Percentiles rank a stretch among this genome's conserved stretches.
These are phyloP conservation scores for Melolontha melolontha DNA, from an alignment of 2,888 invertebrate genomes.

Conservation along the genomic window DNA sequence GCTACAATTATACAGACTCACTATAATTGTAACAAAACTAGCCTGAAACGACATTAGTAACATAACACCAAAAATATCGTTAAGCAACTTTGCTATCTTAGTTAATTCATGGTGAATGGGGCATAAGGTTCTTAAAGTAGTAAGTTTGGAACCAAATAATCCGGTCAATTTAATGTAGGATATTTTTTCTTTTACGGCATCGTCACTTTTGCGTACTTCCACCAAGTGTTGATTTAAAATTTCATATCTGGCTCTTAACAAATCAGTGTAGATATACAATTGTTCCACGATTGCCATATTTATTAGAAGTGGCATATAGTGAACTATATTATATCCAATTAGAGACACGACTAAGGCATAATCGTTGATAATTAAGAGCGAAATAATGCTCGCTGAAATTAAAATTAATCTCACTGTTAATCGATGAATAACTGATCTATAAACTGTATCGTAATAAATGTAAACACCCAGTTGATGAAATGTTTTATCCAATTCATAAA, in stretches of 20 bases:
- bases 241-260: slow-evolving; percentile 46
- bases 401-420: slow-evolving; percentile 36
- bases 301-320: slow-evolving; percentile 46
- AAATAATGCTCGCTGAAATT: slow-evolving; percentile 38
- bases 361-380: slow-evolving; percentile 42
- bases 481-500: slow-evolving; percentile 48
- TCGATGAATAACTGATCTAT: slow-evolving; percentile 42
- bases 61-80: slow-evolving; percentile 52
- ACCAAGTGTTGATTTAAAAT: slow-evolving; percentile 50
- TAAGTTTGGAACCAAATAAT: slow-evolving; percentile 47
- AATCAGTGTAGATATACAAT: slow-evolving; percentile 46
- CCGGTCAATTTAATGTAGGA: slow-evolving; percentile 46
- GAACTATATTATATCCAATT: slow-evolving; percentile 39
- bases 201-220: slow-evolving; percentile 43
- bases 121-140: slow-evolving; percentile 48
- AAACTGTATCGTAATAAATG: slow-evolving; percentile 49
- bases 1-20: slow-evolving; percentile 51
- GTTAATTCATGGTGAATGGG: slow-evolving; percentile 54
- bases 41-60: slow-evolving; percentile 52
- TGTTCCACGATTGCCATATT: slow-evolving; percentile 47
- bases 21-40: slow-evolving; percentile 52
- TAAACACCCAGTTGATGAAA: slow-evolving; percentile 50
- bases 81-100: slow-evolving; percentile 51
- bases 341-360: slow-evolving; percentile 21
- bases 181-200: slow-evolving; percentile 34